These are phyloP conservation scores for Eublepharis macularius DNA, from an alignment of 2,113 vertebrate genomes.

Conservation along the genomic window DNA sequence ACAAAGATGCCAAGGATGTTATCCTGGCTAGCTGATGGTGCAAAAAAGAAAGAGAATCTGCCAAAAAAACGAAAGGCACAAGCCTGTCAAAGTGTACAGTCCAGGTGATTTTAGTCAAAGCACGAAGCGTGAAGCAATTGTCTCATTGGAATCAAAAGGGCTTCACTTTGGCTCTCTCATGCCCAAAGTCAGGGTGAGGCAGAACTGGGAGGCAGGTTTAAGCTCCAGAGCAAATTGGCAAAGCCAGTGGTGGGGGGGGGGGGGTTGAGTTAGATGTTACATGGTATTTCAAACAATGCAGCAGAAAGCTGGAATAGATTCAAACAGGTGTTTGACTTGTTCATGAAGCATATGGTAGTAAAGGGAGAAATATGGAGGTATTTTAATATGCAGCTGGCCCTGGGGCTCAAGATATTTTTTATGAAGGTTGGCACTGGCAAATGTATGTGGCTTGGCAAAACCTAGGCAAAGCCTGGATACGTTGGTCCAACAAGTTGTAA, in stretches of 20 bases:
- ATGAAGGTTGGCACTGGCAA: not conserved
- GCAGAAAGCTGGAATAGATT: constrained; percentile 4
- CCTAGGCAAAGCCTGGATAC: not conserved
- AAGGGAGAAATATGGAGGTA: not conserved
- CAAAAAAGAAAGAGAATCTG: not conserved
- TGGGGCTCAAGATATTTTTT: not conserved
- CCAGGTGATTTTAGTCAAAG: not conserved
- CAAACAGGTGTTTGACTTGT: not conserved
- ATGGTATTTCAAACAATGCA: constrained; percentile 1
- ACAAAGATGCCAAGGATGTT: not conserved
- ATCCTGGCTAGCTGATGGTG: not conserved
- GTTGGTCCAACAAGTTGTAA: not conserved
- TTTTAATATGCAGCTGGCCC: constrained; percentile 2
- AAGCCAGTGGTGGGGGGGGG: not conserved
- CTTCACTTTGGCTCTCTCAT: too few species aligned
- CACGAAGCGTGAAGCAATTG: not conserved
- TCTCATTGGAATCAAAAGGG: not conserved
- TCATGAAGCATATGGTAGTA: not conserved
- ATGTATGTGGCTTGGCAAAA: not conserved
- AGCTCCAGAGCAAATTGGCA: not conserved
- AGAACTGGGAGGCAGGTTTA: not conserved
- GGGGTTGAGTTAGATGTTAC: not conserved
- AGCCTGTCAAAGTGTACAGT: not conserved
- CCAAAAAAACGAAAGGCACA: too few species aligned
- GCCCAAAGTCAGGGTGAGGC: not conserved